Base-by-base conservation (phyloP, 2,113 vertebrate species). In the Leucopsar rothschildi region DNA sequence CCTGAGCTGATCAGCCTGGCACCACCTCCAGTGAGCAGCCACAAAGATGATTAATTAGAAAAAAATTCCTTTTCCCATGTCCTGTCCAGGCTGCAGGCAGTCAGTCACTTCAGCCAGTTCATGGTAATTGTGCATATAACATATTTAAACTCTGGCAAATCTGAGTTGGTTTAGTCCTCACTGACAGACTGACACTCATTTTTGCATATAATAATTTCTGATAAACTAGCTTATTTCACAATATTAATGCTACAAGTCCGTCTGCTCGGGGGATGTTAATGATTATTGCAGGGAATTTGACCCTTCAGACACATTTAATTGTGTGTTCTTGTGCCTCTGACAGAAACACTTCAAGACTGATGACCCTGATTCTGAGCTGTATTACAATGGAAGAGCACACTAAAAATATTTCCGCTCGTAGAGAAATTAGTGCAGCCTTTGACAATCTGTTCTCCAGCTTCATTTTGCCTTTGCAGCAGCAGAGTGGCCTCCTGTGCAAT, bases 251-350 rank as follows among this genome's bases (percentile, higher is more conserved):
- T 5, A 10, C 3, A 20, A 10, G 72, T 80, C 16, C 8, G 39
- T 40, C 60, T 49, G 80, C 85, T 86, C 39, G 9, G 40, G 71
- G 28, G 61, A 71, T 33, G 65, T 82, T 93, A 95, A 93, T 89
- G 78, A 91, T n/a, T 79, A 8, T 71, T 85, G 61, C 84, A 82
- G 79, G 72, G 57, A 70, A 75, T 75, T 10, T 93, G 90, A 95
- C 88, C 93, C 87, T 88, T 88, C 66, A 86, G 61, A 50, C 39
- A 75, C 72, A 69, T 77, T 83, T 90, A 90, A 88, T 80, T 90
- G 61, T 56, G 18, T 40, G 39, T 78, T 92, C 86, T 57, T 52
- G 49, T 19, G 73, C 90, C 59, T 63, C 61, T 66, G 93, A 92
- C 82, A 89, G 79, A 85, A 94, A 65, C 44, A 52, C 56, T 90